Base-by-base conservation (phyloP, 2,113 vertebrate species). In the Mobula hypostoma region DNA sequence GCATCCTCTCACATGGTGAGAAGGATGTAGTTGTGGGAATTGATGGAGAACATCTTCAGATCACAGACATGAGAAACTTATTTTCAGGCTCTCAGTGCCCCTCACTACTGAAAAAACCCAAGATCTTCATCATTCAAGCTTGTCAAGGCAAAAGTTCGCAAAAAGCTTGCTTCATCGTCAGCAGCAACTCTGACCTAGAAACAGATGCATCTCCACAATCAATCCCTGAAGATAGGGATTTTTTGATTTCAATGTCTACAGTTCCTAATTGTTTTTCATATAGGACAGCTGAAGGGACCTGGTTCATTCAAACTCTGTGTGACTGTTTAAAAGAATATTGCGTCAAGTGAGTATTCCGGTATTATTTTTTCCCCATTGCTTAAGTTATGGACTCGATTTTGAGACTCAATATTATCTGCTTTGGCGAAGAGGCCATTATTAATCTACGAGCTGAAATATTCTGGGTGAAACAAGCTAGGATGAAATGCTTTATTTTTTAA, bases 271-370 rank as follows among this genome's bases (percentile, higher is more conserved):
- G 12, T 80, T 24, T 6, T 40, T 96, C 95, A 4, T 97, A 96
- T 82, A 95, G 98, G 94, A 6, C 0, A 0, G 0, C 0, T 1
- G 94, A 1, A 0, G 98, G 98, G 83, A 97, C 97, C 40, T 79
- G 97, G 95, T 98, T 97, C 94, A 96, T 98, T 95, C 98, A 98
- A 0, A 95, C 96, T 94, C 96, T 98, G 61, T 98, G 98, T 95
- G 9, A 9, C 0, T 96, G 97, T 94, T 95, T 98, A 94, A 0
- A 4, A n/a, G 4, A 0, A 1, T 95, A 94, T 77, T 96, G 95
- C 94, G 96, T 76, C 93, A 95, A 0, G 79, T 95, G 83, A 97
- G 97, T 95, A 78, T 63, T 58, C 15, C 96, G 61, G 27, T 61
- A 58, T 61, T 87, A 87, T 66, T 66, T 90, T 32, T 29, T 90